Conservation (phyloP, 2,888 invertebrate species). For the Trissonchulus latispiculum region DNA sequence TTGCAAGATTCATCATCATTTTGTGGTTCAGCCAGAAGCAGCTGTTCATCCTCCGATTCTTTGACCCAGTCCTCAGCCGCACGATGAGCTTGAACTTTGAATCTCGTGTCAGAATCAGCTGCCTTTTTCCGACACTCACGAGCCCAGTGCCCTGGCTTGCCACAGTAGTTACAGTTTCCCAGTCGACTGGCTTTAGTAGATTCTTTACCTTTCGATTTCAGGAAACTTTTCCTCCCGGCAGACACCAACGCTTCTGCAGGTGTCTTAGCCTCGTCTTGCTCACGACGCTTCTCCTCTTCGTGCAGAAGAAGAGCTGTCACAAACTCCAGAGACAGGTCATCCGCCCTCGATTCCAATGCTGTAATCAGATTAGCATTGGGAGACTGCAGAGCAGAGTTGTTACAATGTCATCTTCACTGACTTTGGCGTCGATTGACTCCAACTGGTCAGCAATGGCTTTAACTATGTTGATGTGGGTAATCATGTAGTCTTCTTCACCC, state of each 20-base stretch:
- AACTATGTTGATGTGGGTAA: not conserved
- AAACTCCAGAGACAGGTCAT: not conserved
- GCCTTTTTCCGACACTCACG: not conserved
- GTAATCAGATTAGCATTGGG: not conserved
- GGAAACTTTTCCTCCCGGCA: not conserved
- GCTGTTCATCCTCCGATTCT: not conserved
- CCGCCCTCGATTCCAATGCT: not conserved
- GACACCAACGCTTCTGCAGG: not conserved
- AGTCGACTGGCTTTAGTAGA: not conserved
- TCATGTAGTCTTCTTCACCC: not conserved
- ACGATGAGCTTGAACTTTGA: not conserved
- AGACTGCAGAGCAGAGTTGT: not conserved
- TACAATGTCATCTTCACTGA: not conserved
- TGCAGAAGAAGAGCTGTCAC: not conserved
- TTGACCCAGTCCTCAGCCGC: not conserved
- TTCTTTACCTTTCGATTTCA: not conserved
- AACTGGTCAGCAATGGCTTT: not conserved
- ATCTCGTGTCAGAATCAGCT: not conserved
- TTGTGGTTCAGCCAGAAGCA: not conserved
- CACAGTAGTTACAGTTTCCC: not conserved
- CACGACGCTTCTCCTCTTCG: not conserved
- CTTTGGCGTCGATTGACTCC: not conserved
- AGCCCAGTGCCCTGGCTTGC: not conserved
- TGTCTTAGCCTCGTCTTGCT: not conserved
- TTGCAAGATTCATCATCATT: not conserved